A percentile compares a stretch with the other conserved stretches of the same genome.
Evolutionary conservation across 23 tunicate species (phyloP).

Genomic region (Diplosoma virens): DNA sequence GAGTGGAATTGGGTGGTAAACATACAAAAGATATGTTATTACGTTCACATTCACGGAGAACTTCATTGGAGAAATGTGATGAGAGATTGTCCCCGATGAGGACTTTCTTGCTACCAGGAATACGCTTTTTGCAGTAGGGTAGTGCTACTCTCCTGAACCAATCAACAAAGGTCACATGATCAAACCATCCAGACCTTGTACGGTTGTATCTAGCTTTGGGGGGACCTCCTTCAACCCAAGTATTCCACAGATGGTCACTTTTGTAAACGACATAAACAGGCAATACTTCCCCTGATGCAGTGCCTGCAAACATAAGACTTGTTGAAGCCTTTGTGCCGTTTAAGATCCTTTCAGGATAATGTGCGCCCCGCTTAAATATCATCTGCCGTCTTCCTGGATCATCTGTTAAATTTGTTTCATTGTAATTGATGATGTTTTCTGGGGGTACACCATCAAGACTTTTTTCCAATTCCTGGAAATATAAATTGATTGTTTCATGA

Average conservation of each 20-base stretch:
- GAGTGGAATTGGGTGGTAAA: slow-evolving; percentile 11
- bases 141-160: slow-evolving; percentile 24
- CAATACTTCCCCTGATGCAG: slow-evolving; percentile 25
- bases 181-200: slow-evolving; percentile 42
- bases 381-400: slow-evolving; percentile 22
- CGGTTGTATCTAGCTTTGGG: slow-evolving; percentile 37
- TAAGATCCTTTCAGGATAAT: slow-evolving; percentile 18
- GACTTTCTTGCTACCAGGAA: slow-evolving; percentile 12
- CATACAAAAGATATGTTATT: slow-evolving; percentile 3
- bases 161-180: slow-evolving; percentile 6
- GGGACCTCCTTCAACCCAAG: slow-evolving; percentile 42
- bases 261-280: slow-evolving; percentile 16
- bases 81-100: slow-evolving; percentile 21
- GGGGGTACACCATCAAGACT: background rate
- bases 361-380: slow-evolving; percentile 5
- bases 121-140: slow-evolving; percentile 17
- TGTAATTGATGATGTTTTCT: slow-evolving; percentile 22
- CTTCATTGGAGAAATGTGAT: background rate
- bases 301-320: slow-evolving; percentile 35
- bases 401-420: slow-evolving; percentile 39
- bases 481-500: too few species aligned
- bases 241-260: slow-evolving; percentile 25
- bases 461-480: slow-evolving; percentile 3
- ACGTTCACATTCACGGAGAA: background rate
- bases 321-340: slow-evolving; percentile 20